Base-by-base conservation (phyloP, 2,888 invertebrate genomes). In the Eubasilissa splendida region DNA sequence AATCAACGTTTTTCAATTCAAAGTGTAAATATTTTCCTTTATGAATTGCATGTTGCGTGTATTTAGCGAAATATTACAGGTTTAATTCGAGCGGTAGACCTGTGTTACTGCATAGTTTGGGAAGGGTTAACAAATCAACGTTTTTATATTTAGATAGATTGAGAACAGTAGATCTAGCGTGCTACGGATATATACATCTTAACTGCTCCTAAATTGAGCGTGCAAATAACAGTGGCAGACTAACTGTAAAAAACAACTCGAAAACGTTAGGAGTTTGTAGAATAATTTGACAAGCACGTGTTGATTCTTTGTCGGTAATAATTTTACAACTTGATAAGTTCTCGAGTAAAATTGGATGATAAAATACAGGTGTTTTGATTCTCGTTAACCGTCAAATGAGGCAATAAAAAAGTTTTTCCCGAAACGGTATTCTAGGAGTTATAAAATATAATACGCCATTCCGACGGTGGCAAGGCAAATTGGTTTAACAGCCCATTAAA, bases 261-360 rank as follows among this genome's bases (percentile, higher is more conserved):
- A n/a, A 56, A 58, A 56, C 56, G 56, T 73, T 73, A 56, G 56
- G 71, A 58, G 71, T 11, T 12, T 14, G 71, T 73, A 58, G 56
- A 58, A 73, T 73, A 58, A 58, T 73, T 73, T 73, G 71, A 73
- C 71, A 14, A 33, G 8, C 12, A 56, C 71, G 3, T 73, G 71
- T 73, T 58, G 71, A 73, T 73, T 73, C 71, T 65, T n/a, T 56
- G 58, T 42, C n/a, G 71, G 71, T 73, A 73, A 73, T 73, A 73
- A 73, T 58, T 73, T 73, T 73, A 73, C 71, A 56, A 58, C 58
- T 58, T 58, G 71, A 73, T 73, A 73, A 73, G 42, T 73, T 31
- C n/a, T 56, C 14, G 33, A 73, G 71, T 73, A 33, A 56, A 56
- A 33, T 22, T 10, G 53, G 11, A 56, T n/a, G 54, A 73, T 56